Percentiles rank a stretch among this genome's conserved stretches.
These are phyloP conservation scores for Picus viridis DNA, from an alignment of 2,797 vertebrate genomes.

Conservation along the genomic window DNA sequence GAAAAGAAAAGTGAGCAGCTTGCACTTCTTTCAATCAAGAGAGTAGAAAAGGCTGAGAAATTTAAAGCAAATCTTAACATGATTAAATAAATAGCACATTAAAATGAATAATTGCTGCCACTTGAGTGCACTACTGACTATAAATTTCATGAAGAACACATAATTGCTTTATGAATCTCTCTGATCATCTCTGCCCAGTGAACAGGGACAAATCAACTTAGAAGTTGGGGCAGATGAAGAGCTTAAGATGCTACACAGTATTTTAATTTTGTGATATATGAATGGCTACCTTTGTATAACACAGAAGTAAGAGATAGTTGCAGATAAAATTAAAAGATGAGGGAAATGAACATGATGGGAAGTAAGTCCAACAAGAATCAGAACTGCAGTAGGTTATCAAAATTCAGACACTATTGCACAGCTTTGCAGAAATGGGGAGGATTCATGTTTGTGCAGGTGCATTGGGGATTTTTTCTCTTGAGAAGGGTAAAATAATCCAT, in stretches of 20 bases:
- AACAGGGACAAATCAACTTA: conserved; percentile 27
- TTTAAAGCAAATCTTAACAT: conserved; percentile 39
- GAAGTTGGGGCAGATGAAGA: neutral
- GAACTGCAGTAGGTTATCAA: neutral
- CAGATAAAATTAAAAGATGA: neutral
- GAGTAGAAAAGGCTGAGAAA: conserved; percentile 37
- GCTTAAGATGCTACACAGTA: neutral
- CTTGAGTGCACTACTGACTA: conserved; percentile 6
- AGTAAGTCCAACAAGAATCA: neutral
- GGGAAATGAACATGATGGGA: neutral
- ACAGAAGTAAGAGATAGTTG: neutral
- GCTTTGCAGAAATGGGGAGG: neutral
- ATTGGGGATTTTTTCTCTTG: neutral
- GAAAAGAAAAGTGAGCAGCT: neutral
- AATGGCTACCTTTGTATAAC: neutral
- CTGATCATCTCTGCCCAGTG: conserved; percentile 20
- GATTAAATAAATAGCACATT: conserved; percentile 51
- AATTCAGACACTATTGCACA: neutral
- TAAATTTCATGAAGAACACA: conserved; percentile 41
- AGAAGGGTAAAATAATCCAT: neutral
- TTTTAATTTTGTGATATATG: neutral
- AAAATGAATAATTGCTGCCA: conserved; percentile 45
- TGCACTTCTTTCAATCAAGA: neutral
- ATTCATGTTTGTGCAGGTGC: neutral
- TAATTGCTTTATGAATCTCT: conserved; percentile 52